phyloP scores from a whole-genome alignment of 1,140 invertebrate genomes.

The Pectinophora gossypiella region DNA sequence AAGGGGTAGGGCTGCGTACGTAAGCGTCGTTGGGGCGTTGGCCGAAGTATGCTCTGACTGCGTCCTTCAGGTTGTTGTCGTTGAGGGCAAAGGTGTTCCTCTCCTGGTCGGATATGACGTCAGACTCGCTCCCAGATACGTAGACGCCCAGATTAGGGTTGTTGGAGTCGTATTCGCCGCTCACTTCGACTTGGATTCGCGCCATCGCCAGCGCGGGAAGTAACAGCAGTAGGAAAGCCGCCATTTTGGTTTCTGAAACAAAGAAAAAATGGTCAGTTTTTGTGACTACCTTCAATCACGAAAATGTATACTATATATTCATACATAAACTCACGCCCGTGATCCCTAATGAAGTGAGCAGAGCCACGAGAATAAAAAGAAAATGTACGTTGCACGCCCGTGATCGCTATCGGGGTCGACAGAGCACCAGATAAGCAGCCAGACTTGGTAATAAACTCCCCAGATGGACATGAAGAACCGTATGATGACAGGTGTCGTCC shows the following conservation, averaged over 20 bases:
- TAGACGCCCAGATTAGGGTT: conserved; percentile 3
- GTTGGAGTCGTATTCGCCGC: not conserved
- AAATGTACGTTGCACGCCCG: no score
- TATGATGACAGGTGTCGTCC: no score
- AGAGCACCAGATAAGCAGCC: no score
- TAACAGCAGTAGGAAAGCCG: conserved; percentile 6
- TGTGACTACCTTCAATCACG: no score
- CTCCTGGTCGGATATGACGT: conserved; percentile 19
- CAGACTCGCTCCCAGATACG: conserved; percentile 7
- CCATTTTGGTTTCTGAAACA: conserved; percentile 6
- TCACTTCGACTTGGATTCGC: conserved; percentile 8
- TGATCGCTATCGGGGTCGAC: no score
- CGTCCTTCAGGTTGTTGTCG: conserved; percentile 7
- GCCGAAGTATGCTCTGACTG: not conserved
- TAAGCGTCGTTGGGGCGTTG: not conserved
- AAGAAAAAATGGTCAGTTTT: no score
- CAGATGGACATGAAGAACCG: no score
- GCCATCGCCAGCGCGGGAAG: conserved; percentile 6
- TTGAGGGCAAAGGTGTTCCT: not conserved
- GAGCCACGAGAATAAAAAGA: no score
- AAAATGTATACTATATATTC: no score
- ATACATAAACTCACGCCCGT: no score
- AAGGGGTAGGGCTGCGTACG: conserved; percentile 6
- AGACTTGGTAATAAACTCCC: no score
- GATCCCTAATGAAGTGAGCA: no score